Conservation (phyloP, 2,113 vertebrate genomes). For the Cercocebus atys region DNA sequence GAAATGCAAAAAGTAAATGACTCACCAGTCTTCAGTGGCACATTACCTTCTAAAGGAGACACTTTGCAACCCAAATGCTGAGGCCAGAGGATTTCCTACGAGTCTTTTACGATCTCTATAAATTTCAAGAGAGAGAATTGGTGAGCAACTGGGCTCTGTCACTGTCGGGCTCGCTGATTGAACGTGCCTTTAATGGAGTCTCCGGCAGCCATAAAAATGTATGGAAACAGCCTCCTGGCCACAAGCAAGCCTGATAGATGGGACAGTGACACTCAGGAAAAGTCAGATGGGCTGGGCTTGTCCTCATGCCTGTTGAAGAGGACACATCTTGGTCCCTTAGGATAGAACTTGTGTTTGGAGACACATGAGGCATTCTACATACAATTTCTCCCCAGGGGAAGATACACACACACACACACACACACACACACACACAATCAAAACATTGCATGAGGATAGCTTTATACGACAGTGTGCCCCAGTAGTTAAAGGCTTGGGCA, state of each 20-base stretch:
- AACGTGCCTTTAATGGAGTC: conserved; percentile 72
- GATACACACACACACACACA: background rate
- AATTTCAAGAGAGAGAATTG: conserved; percentile 63
- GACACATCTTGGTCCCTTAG: conserved; percentile 6
- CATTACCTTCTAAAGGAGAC: conserved; percentile 32
- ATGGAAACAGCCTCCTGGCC: conserved; percentile 58
- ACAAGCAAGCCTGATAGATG: conserved; percentile 47
- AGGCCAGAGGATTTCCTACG: conserved; percentile 41
- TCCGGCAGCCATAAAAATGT: conserved; percentile 63
- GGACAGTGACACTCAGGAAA: conserved; percentile 22
- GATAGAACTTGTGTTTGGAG: background rate
- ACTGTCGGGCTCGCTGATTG: conserved; percentile 57
- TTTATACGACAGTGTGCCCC: background rate
- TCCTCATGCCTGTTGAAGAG: conserved; percentile 3
- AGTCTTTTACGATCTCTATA: conserved; percentile 72
- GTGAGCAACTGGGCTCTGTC: conserved; percentile 55
- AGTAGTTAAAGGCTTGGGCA: background rate
- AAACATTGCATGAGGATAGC: fast-evolving
- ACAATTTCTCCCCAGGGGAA: background rate
- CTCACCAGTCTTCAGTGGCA: background rate
- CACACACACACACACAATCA: background rate
- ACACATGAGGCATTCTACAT: background rate
- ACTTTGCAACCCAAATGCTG: background rate
- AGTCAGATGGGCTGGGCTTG: background rate
- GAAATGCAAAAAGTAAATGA: background rate